Percentiles rank a stretch among this genome's conserved stretches.
Evolutionary conservation across 2,888 invertebrate species (phyloP).

Genomic region (Aporophyla nigra): DNA sequence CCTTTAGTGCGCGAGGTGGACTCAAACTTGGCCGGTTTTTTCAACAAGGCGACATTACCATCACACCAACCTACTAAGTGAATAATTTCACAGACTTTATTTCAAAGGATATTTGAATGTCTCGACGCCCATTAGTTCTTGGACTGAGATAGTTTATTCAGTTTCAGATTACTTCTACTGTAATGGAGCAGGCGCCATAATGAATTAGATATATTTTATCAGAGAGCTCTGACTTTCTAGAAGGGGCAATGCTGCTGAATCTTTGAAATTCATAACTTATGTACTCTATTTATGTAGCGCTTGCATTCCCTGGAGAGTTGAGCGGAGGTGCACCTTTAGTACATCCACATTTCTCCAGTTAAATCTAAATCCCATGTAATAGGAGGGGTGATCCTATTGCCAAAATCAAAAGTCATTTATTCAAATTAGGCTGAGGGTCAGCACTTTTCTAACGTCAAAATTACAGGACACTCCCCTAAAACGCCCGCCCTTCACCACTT

Average conservation of each 20-base stretch:
- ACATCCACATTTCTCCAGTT: too few relatives aligned
- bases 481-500: too few relatives aligned
- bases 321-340: too few relatives aligned
- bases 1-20: too few relatives aligned
- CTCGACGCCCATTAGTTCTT: conserved; percentile 48
- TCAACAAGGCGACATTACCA: conserved; percentile 61
- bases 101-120: conserved; percentile 60
- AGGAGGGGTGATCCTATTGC: too few relatives aligned
- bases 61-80: conserved; percentile 39
- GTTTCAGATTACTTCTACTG: conserved; percentile 53
- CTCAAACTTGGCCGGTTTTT: conserved; percentile 27
- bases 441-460: too few relatives aligned
- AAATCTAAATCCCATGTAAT: too few relatives aligned
- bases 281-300: neutral
- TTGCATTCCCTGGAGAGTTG: neutral
- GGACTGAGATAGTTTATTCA: conserved; percentile 59
- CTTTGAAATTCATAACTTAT: conserved; percentile 4
- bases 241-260: neutral
- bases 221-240: conserved; percentile 34
- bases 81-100: conserved; percentile 54
- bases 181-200: conserved; percentile 45
- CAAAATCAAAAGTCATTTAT: too few relatives aligned
- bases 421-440: too few relatives aligned
- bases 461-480: too few relatives aligned
- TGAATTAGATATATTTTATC: conserved; percentile 53